Base-by-base conservation (phyloP, 2,113 vertebrate genomes). In the Ptychochromis oligacanthus region DNA sequence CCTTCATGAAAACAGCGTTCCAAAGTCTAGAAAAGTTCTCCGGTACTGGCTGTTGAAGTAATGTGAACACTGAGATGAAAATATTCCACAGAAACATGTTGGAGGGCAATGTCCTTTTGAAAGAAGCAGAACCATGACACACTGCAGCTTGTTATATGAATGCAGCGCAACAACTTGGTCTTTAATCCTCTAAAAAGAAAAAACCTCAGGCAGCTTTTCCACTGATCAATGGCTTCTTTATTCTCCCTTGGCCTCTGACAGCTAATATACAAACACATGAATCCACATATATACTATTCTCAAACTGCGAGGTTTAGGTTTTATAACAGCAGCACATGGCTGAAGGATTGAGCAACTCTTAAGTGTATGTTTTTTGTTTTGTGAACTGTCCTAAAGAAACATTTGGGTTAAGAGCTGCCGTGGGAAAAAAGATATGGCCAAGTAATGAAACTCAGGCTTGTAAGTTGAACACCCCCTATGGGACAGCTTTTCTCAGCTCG, bases 151-250 rank as follows among this genome's bases (percentile, higher is more conserved):
- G 52, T 75, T 76, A 38, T 17, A 43, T 59, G 56, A 79, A 75
- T 24, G 40, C 55, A 82, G 62, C 59, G 72, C 59, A 79, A 80
- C 57, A 83, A 61, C 20, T 80, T 56, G 24, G 59, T 75, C 8
- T 84, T 61, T 80, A 79, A 20, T 56, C 43, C 52, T 7, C 15
- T n/a, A 20, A 11, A 57, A 62, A 61, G 58, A 46, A n/a, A 60
- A 49, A 55, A 9, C 84, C 85, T 82, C 22, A 2, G 4, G 87
- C 80, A 67, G n/a, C 18, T 34, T 62, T 74, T 82, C 62, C n/a
- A 34, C 18, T 40, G 18, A 81, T 88, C 87, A 92, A 86, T 92
- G 78, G 58, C 62, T 67, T 75, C 80, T 87, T 90, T 93, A 77
- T 91, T 82, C 84, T 82, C 65, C 11, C 13, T 57, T 24, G 13